A percentile compares a stretch with the other conserved stretches of the same genome.
phyloP scores from a whole-genome alignment of 2,888 invertebrate genomes.

The Pseudeuparius sepicola region DNA sequence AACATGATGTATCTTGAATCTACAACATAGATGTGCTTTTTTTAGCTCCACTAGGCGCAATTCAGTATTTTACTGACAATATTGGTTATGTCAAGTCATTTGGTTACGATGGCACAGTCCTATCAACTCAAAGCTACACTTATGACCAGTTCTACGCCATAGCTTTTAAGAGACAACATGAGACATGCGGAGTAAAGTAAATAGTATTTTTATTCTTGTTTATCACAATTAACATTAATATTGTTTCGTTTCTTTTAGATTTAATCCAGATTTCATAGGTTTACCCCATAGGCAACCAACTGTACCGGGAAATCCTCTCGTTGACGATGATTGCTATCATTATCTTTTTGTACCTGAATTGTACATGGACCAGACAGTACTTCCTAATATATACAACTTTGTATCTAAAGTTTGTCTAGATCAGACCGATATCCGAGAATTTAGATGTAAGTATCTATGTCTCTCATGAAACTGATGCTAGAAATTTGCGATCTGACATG shows the following conservation, averaged over 20 bases:
- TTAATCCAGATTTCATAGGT: conserved; percentile 22
- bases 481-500: too few species aligned
- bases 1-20: too few species aligned
- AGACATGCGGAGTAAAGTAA: conserved; percentile 31
- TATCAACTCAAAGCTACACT: conserved; percentile 40
- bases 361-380: too few species aligned
- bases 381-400: too few species aligned
- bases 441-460: too few species aligned
- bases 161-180: conserved; percentile 46
- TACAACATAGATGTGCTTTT: too few species aligned
- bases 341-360: conserved; percentile 26
- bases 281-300: conserved; percentile 16
- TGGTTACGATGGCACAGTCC: conserved; percentile 39
- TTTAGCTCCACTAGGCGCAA: conserved; percentile 56
- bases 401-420: conserved; percentile 14
- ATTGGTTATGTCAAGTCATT: conserved; percentile 50
- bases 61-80: conserved; percentile 54
- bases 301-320: conserved; percentile 10
- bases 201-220: conserved; percentile 16
- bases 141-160: conserved; percentile 50
- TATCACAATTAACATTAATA: not conserved
- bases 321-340: conserved; percentile 21
- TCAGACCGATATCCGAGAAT: too few species aligned
- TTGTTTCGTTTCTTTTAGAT: conserved; percentile 21
- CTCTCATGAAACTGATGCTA: too few species aligned